Percentiles rank a stretch among this genome's conserved stretches.
Conservation (phyloP, 2,888 invertebrate species). For the Chymomyza caudatula region DNA sequence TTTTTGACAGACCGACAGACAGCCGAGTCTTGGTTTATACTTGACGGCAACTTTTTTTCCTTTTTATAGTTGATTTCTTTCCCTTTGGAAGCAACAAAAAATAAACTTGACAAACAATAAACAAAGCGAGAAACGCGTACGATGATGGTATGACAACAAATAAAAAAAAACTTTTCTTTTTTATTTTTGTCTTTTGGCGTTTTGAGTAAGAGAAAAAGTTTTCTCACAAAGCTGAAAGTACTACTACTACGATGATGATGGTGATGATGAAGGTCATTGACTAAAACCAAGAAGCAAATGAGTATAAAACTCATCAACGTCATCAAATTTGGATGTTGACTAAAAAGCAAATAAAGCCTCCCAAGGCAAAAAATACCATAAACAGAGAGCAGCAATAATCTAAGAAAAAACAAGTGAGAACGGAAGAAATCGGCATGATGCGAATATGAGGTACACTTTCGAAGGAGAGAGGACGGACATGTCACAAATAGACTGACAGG, state of each 20-base stretch:
- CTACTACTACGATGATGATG: constrained; percentile 9
- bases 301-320: constrained; percentile 65
- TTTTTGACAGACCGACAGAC: not conserved
- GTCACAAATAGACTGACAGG: no score
- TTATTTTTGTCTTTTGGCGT: not conserved
- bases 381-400: not conserved
- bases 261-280: constrained; percentile 54
- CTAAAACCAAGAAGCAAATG: constrained; percentile 38
- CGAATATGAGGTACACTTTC: not conserved
- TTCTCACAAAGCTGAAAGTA: constrained; percentile 7
- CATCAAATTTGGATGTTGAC: constrained; percentile 45
- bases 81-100: constrained; percentile 44
- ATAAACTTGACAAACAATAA: constrained; percentile 37
- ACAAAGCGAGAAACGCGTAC: constrained; percentile 12
- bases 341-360: constrained; percentile 36
- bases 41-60: constrained; percentile 16
- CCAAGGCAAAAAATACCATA: constrained; percentile 4
- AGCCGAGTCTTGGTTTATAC: not conserved
- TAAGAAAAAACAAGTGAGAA: constrained; percentile 11
- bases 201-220: constrained; percentile 19
- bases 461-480: no score
- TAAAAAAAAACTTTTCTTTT: constrained; percentile 25
- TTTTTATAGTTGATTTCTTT: not conserved
- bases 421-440: not conserved
- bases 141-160: constrained; percentile 34